Conservation (phyloP, 1,140 invertebrate genomes). For the Neodiprion fabricii region DNA sequence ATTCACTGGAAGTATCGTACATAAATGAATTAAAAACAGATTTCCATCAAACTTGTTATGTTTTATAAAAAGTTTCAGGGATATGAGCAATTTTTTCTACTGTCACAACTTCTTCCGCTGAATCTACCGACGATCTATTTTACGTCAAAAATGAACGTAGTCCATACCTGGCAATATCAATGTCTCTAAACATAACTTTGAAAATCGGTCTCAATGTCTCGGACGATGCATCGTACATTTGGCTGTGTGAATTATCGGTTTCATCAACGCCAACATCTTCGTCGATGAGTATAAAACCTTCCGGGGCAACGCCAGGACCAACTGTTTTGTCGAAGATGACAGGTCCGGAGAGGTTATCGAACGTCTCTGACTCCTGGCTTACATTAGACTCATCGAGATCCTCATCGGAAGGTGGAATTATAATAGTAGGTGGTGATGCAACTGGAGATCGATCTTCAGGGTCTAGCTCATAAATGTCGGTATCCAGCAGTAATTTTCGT, state of each 20-base stretch:
- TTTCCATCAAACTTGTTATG: too few relatives aligned
- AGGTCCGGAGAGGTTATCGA: constrained; percentile 9
- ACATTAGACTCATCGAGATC: background rate
- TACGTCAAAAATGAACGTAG: background rate
- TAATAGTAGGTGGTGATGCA: background rate
- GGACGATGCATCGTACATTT: background rate
- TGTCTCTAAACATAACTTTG: constrained; percentile 48
- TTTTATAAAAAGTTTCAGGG: too few relatives aligned
- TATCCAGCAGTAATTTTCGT: background rate
- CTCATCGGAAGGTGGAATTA: background rate
- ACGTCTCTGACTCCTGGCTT: background rate
- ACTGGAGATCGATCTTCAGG: background rate
- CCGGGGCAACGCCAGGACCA: constrained; percentile 37
- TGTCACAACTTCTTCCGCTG: too few relatives aligned
- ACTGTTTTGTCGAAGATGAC: constrained; percentile 35
- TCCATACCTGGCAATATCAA: constrained; percentile 39
- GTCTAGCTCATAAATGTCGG: background rate
- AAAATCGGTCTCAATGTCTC: constrained; percentile 35
- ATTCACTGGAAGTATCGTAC: too few relatives aligned
- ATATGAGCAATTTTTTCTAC: too few relatives aligned
- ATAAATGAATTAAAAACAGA: too few relatives aligned
- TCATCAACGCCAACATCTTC: constrained; percentile 29
- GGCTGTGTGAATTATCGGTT: background rate
- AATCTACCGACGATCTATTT: too few relatives aligned
- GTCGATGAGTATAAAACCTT: constrained; percentile 41